Percentiles rank a stretch among this genome's conserved stretches.
phyloP scores from a whole-genome alignment of 2,888 invertebrate genomes.

The Rhopalosiphum nymphaeae region DNA sequence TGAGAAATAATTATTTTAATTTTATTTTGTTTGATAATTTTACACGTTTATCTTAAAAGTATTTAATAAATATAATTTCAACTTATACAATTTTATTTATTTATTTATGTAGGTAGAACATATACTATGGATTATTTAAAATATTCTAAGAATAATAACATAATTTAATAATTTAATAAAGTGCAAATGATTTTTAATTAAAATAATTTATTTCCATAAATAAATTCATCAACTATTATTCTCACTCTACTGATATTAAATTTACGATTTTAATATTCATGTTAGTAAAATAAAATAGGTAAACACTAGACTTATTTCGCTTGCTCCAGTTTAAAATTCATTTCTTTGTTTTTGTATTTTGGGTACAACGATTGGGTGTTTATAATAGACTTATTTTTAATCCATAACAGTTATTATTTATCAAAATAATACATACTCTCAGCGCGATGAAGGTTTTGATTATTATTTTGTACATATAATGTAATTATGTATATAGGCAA shows the following conservation, averaged over 20 bases:
- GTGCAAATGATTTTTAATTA: not conserved
- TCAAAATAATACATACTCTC: not conserved
- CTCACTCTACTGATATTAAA: not conserved
- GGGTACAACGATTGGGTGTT: not conserved
- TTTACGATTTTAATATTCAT: not conserved
- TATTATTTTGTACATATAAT: not conserved
- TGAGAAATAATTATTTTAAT: not conserved
- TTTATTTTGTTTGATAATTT: not conserved
- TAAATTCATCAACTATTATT: not conserved
- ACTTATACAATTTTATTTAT: not conserved
- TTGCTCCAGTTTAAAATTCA: not conserved
- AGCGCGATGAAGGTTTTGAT: not conserved
- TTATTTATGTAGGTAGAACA: not conserved
- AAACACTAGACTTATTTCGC: not conserved
- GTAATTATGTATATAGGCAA: not conserved
- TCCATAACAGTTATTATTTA: not conserved
- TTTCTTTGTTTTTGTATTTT: not conserved
- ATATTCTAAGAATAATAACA: not conserved
- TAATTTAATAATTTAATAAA: not conserved
- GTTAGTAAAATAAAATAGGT: not conserved
- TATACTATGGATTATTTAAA: not conserved
- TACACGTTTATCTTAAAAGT: not conserved
- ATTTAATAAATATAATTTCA: not conserved
- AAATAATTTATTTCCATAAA: not conserved
- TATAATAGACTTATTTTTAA: not conserved